phyloP scores from a whole-genome alignment of 2,113 vertebrate genomes.

The Hiodon alosoides region DNA sequence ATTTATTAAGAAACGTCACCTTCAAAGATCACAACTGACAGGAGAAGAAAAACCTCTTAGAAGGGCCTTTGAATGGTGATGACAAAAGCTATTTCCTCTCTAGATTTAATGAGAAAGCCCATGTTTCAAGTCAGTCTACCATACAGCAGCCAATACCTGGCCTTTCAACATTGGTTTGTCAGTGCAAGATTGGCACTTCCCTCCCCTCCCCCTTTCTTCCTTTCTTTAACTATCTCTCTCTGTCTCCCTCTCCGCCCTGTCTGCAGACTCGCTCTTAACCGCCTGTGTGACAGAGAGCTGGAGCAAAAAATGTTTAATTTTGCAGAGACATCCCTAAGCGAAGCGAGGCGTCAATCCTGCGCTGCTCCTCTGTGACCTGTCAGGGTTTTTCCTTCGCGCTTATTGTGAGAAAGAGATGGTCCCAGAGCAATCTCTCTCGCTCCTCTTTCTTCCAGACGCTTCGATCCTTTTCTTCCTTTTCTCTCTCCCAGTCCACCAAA shows the following conservation, averaged over 20 bases:
- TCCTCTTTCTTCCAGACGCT: no score
- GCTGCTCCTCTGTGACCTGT: neutral
- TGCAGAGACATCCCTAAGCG: neutral
- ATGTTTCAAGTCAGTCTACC: constrained; percentile 13
- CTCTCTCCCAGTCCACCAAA: no score
- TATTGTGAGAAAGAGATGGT: no score
- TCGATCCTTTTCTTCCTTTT: no score
- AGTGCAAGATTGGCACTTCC: constrained; percentile 4
- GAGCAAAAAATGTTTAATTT: constrained; percentile 18
- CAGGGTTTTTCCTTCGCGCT: neutral
- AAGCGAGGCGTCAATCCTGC: neutral
- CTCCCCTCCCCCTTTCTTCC: neutral
- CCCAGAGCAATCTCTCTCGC: no score
- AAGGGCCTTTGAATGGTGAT: constrained; percentile 23
- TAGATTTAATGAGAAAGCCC: neutral
- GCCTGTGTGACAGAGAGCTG: constrained; percentile 12
- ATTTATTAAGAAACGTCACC: neutral
- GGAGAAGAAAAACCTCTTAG: neutral
- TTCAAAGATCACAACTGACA: neutral
- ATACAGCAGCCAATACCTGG: constrained; percentile 27
- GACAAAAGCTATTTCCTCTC: constrained; percentile 25
- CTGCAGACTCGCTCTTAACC: constrained; percentile 17
- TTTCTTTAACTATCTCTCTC: neutral
- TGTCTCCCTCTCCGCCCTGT: constrained; percentile 4
- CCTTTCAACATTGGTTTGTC: constrained; percentile 29